Conservation (phyloP, 2,113 vertebrate species). For the Odontophorus gujanensis region DNA sequence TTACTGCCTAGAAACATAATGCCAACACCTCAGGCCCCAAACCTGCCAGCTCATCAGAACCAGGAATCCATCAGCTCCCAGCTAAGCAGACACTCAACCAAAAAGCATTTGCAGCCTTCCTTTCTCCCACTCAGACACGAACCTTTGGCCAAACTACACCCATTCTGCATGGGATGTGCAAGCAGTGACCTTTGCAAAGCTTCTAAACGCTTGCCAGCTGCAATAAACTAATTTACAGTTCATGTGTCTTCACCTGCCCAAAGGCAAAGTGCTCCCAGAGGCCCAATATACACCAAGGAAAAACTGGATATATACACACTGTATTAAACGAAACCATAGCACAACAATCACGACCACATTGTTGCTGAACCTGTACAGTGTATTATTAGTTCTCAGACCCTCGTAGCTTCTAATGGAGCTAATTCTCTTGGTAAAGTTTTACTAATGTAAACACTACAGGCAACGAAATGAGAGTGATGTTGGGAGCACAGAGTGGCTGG, state of each 20-base stretch:
- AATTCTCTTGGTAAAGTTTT: neutral
- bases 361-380: neutral
- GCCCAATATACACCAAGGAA: slow-evolving; percentile 18
- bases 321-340: neutral
- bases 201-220: slow-evolving; percentile 34
- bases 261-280: slow-evolving; percentile 45
- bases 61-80: neutral
- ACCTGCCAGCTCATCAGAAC: neutral
- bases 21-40: neutral
- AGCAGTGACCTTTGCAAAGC: slow-evolving; percentile 31
- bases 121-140: neutral
- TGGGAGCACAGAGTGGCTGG: neutral
- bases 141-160: slow-evolving; percentile 38
- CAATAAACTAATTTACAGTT: slow-evolving; percentile 62
- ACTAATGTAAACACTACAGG: neutral
- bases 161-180: neutral
- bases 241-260: slow-evolving; percentile 26
- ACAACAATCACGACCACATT: neutral
- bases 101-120: neutral
- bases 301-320: neutral
- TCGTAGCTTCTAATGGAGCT: neutral
- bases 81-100: neutral
- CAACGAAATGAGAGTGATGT: neutral
- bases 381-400: neutral
- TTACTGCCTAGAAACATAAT: neutral